Evolutionary conservation across 2,797 vertebrate species (phyloP), one percentile per base, ranked within the genome.

Genomic region (Avahi laniger): DNA sequence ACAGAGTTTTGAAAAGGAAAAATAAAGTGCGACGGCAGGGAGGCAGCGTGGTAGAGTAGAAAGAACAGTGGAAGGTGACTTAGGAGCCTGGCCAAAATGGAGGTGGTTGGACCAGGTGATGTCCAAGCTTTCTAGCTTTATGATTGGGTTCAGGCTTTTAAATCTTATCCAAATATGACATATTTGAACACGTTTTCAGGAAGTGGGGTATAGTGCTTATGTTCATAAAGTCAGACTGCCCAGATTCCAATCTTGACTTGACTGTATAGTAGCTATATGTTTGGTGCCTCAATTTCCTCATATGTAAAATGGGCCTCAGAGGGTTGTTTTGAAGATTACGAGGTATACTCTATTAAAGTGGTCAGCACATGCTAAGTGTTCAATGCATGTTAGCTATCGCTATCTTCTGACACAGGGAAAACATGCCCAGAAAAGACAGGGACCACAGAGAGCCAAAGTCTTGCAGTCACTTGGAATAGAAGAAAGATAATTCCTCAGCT

Each of bases 1-100:
- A 48, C 91, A 87, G 83, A 65, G 67, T 80, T 97, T n/a, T 92
- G 91, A 87, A 92, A 97, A 96, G 96, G 75, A 76, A 97, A 98
- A 97, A 95, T 59, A 96, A 73, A 94, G 89, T 22, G 78, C 26
- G 89, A 96, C 78, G 87, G 78, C 75, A 61, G 70, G 70, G 41
- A 95, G 91, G 67, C n/a, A 0, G 43, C 14, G 35, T 13, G 76
- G 89, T 9, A 48, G 89, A n/a, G 18, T 15, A 61, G 80, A 85
- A 94, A 78, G 92, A 61, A 54, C 43, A 73, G 85, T 76, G 70
- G 57, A 80, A 63, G 93, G 78, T 63, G 65, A 89, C 69, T 26
- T 14, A 65, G 76, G 84, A 92, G 86, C 22, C 18, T 6, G 38
- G 41, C 70, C 3, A 1, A 79, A 94, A 30, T 5, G 0, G 0